Conservation (phyloP, 2,797 vertebrate species). For the Iguana delicatissima region DNA sequence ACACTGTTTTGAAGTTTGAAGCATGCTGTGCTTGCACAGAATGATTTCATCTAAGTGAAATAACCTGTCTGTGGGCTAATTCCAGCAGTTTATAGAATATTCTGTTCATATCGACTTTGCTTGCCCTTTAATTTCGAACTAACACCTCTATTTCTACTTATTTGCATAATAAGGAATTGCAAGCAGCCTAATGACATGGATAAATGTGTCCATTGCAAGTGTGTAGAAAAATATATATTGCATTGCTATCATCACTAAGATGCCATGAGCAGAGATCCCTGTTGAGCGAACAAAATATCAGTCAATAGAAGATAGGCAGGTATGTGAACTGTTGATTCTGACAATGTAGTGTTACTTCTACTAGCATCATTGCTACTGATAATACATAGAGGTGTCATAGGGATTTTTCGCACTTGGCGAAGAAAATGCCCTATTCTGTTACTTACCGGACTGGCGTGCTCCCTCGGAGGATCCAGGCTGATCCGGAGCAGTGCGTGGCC, state of each 20-base stretch:
- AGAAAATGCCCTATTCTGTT: no score
- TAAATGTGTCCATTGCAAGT: neutral
- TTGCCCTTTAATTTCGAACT: neutral
- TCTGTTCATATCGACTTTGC: neutral
- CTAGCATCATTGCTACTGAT: no score
- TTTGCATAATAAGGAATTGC: neutral
- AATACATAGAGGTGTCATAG: neutral
- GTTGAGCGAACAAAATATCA: neutral
- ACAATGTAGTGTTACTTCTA: neutral
- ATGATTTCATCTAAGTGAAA: neutral
- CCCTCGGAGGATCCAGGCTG: no score
- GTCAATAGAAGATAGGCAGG: neutral
- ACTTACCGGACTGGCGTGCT: no score
- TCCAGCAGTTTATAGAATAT: neutral
- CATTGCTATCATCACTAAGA: neutral
- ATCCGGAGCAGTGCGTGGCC: no score
- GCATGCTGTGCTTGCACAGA: neutral
- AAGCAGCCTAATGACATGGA: neutral
- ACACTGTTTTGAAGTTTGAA: neutral
- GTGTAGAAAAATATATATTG: neutral
- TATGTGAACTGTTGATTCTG: neutral
- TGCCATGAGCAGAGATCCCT: neutral
- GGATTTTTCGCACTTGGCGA: no score
- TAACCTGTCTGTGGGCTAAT: neutral
- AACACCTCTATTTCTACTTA: neutral